Conservation (phyloP, 2,797 vertebrate species). For the Parotocinclus haroldoi region DNA sequence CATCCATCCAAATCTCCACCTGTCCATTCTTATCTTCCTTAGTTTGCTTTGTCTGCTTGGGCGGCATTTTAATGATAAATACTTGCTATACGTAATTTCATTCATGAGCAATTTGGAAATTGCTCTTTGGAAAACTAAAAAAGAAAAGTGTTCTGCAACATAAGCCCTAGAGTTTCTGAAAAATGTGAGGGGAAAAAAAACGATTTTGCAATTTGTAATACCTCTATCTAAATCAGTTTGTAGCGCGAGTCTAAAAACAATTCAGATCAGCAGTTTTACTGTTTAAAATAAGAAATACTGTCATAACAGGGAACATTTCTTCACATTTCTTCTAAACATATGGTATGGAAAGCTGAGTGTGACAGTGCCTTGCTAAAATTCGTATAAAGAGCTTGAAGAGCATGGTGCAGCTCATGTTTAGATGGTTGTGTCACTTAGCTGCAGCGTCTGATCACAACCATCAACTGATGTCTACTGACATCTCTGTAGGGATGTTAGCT, state of each 20-base stretch:
- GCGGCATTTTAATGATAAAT: neutral
- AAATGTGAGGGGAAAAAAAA: neutral
- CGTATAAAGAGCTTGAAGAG: neutral
- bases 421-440: constrained; percentile 3
- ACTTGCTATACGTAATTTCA: neutral
- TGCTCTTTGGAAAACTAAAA: neutral
- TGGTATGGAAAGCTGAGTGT: neutral
- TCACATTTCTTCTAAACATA: too few relatives aligned
- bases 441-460: constrained; percentile 1
- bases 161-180: neutral
- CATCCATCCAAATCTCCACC: neutral
- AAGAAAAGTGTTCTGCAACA: neutral
- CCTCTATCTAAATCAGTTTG: too few relatives aligned
- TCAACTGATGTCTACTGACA: constrained; percentile 25
- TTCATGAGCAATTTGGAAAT: neutral
- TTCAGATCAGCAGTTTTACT: too few relatives aligned
- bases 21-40: constrained; percentile 36
- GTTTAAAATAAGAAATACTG: too few relatives aligned
- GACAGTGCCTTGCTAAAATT: neutral
- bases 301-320: too few relatives aligned
- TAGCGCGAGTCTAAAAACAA: too few relatives aligned
- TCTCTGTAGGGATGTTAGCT: neutral
- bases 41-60: constrained; percentile 8
- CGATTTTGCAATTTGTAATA: constrained; percentile 27
- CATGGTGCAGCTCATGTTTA: neutral